Base-by-base conservation (phyloP, 2,797 vertebrate species). In the Peromyscus nudipes region DNA sequence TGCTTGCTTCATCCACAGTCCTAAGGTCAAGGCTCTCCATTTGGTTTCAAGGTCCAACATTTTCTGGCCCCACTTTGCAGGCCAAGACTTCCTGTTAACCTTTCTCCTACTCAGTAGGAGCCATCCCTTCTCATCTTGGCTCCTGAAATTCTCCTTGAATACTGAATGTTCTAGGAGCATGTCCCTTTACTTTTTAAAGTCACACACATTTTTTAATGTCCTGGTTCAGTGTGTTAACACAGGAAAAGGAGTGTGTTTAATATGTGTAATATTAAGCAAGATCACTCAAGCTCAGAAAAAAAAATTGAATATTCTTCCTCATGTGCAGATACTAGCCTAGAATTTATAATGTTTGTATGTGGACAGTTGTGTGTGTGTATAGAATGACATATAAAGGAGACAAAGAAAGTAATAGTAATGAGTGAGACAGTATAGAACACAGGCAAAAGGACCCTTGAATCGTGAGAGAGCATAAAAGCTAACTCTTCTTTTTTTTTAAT, bases 151-250 rank as follows among this genome's bases (percentile, higher is more conserved):
- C 12, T 57, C 71, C 13, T 92, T 79, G 12, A 49, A 49, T n/a
- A 25, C 40, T 83, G 84, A 82, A 77, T 14, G 3, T 75, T 93
- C 52, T 65, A 40, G 6, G 34, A 76, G 23, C 21, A 52, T 0
- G 49, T 1, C 8, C 4, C 52, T 46, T 80, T 81, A 43, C 46
- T 80, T 94, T 94, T 86, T 25, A 85, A 92, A 97, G 76, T 91
- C 11, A 21, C 65, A 67, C 5, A 31, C 29, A 73, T 65, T 93
- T 43, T 95, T 75, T 71, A 95, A 91, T 64, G 82, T 75, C 10
- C 16, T 34, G 83, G 55, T 3, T 69, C 64, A 87, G 29, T 67
- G 69, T 64, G 34, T 83, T 37, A 91, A 67, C 2, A 9, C 14
- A 64, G 25, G 37, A 43, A 43, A 83, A 83, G 9, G 1, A 43